Evolutionary conservation across 2,797 vertebrate genomes (phyloP).

Genomic region (Hapalemur alaotrensis): DNA sequence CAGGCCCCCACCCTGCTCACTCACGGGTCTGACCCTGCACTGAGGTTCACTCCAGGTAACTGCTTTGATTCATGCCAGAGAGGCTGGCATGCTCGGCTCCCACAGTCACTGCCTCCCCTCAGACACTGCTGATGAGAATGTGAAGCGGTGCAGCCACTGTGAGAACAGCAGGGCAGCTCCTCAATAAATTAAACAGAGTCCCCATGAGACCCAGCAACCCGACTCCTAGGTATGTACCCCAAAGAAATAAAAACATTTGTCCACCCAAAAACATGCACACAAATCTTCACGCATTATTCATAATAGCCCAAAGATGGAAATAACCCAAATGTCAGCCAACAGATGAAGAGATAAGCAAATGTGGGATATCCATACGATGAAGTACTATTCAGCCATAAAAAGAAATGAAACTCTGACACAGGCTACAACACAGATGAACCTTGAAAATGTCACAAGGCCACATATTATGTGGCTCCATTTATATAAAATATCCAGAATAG

Average conservation of each 20-base stretch:
- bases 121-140: not conserved
- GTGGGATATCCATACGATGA: too few relatives aligned
- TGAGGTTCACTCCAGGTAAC: not conserved
- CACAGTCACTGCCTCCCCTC: not conserved
- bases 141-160: accelerated
- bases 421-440: not conserved
- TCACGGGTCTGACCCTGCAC: not conserved
- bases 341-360: not conserved
- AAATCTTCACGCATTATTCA: not conserved
- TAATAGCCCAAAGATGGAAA: not conserved
- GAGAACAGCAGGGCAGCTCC: not conserved
- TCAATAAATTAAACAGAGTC: not conserved
- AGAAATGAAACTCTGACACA: not conserved
- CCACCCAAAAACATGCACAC: not conserved
- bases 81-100: not conserved
- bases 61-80: not conserved
- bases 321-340: not conserved
- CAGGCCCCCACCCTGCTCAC: not conserved
- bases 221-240: not conserved
- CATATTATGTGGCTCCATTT: not conserved
- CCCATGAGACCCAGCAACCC: not conserved
- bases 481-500: not conserved
- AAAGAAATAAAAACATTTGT: not conserved
- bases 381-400: not conserved
- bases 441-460: not conserved